phyloP scores from a whole-genome alignment of 2,113 vertebrate genomes.

The Rhinoderma darwinii region DNA sequence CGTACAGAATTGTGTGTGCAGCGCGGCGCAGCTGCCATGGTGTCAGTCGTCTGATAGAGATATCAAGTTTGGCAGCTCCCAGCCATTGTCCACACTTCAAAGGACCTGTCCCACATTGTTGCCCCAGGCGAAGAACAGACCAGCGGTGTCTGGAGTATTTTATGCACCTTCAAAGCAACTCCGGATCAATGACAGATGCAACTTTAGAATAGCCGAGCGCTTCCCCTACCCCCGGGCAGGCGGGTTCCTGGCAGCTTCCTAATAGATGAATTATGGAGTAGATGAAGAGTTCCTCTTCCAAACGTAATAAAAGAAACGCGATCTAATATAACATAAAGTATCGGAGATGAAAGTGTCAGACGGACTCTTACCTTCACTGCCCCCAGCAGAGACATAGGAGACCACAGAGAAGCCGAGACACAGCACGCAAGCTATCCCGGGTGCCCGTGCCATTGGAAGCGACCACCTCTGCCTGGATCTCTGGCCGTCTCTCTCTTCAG shows the following conservation, averaged over 20 bases:
- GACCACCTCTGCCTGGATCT: not conserved
- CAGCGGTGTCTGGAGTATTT: not conserved
- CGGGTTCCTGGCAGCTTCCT: not conserved
- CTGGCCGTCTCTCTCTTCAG: not conserved
- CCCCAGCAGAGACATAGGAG: not conserved
- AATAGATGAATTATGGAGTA: too few relatives aligned
- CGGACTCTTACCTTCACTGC: slow-evolving; percentile 23
- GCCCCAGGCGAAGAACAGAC: not conserved
- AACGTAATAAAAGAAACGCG: too few relatives aligned
- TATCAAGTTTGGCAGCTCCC: not conserved
- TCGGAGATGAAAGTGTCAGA: too few relatives aligned
- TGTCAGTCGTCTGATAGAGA: not conserved
- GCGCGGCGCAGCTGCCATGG: too few relatives aligned
- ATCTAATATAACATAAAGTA: too few relatives aligned
- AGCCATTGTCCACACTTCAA: not conserved
- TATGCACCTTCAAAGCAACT: not conserved
- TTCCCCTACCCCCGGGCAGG: not conserved
- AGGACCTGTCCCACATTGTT: not conserved
- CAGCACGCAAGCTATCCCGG: not conserved
- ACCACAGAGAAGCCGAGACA: not conserved
- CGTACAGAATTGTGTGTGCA: not conserved
- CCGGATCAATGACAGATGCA: not conserved
- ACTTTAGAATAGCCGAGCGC: not conserved
- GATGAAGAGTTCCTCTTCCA: too few relatives aligned
- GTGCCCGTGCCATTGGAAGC: slow-evolving; percentile 5